A percentile compares a stretch with the other conserved stretches of the same genome.
Conservation (phyloP, 2,888 invertebrate species). For the Marronus borbonicus region DNA sequence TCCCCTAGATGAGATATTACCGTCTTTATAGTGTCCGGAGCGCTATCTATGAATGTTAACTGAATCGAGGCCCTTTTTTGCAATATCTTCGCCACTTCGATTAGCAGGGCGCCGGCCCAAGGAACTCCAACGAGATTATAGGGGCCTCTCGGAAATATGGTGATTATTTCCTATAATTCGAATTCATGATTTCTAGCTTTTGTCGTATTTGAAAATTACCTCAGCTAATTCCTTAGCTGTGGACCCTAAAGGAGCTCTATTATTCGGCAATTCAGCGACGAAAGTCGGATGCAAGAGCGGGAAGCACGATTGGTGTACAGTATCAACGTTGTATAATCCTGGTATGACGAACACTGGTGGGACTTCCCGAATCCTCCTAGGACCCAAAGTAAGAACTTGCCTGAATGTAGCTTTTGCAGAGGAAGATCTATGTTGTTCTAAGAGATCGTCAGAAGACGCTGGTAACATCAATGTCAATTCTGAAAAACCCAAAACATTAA, state of each 20-base stretch:
- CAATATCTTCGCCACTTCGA: slow-evolving; percentile 85
- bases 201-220: slow-evolving; percentile 53
- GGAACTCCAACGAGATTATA: slow-evolving; percentile 92
- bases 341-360: slow-evolving; percentile 69
- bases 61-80: slow-evolving; percentile 76
- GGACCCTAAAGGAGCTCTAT: slow-evolving; percentile 59
- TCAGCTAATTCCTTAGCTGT: slow-evolving; percentile 63
- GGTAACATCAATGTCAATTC: slow-evolving; percentile 66
- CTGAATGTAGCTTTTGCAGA: slow-evolving; percentile 63
- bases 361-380: slow-evolving; percentile 65
- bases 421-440: slow-evolving; percentile 58
- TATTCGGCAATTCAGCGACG: slow-evolving; percentile 65
- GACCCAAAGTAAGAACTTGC: slow-evolving; percentile 66
- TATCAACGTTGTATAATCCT: slow-evolving; percentile 64
- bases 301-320: slow-evolving; percentile 62
- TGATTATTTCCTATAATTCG: slow-evolving; percentile 74
- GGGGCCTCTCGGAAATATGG: slow-evolving; percentile 75
- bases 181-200: too few species aligned
- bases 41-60: slow-evolving; percentile 86
- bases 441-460: slow-evolving; percentile 61
- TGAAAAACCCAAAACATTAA: slow-evolving; percentile 54
- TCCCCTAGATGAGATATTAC: slow-evolving; percentile 71
- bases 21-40: slow-evolving; percentile 80
- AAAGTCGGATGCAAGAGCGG: slow-evolving; percentile 67
- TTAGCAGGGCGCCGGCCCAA: slow-evolving; percentile 85